A percentile compares a stretch with the other conserved stretches of the same genome.
Evolutionary conservation across 2,113 vertebrate genomes (phyloP).

Genomic region (Ornithorhynchus anatinus): DNA sequence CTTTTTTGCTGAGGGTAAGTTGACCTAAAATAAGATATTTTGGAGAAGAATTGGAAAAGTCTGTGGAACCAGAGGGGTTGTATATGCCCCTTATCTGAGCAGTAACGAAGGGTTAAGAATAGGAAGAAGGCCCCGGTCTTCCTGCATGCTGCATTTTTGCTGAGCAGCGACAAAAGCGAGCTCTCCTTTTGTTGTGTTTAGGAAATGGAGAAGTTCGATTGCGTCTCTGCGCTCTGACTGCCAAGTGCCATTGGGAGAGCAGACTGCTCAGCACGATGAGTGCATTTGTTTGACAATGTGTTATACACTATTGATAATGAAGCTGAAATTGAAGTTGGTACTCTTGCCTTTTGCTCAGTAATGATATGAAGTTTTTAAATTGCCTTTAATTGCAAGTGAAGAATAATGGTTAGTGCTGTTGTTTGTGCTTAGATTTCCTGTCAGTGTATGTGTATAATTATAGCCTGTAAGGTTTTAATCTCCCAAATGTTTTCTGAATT

Average conservation of each 20-base stretch:
- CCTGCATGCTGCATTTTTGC: slow-evolving; percentile 36
- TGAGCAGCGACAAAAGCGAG: slow-evolving; percentile 29
- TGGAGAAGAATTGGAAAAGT: too few relatives aligned
- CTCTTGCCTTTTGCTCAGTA: slow-evolving; percentile 54
- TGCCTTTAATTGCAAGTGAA: slow-evolving; percentile 40
- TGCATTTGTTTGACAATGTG: slow-evolving; percentile 64
- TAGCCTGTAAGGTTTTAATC: slow-evolving; percentile 11
- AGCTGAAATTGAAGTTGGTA: slow-evolving; percentile 58
- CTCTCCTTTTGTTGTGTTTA: slow-evolving; percentile 52
- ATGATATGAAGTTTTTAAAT: slow-evolving; percentile 19
- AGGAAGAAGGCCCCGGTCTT: not conserved
- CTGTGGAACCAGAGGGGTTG: too few relatives aligned
- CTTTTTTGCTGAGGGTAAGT: too few relatives aligned
- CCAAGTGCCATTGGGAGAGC: slow-evolving; percentile 60
- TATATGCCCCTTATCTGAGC: too few relatives aligned
- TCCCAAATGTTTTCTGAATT: slow-evolving; percentile 36
- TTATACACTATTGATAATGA: slow-evolving; percentile 65
- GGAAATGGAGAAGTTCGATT: slow-evolving; percentile 55
- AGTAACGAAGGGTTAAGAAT: too few relatives aligned
- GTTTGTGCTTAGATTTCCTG: slow-evolving; percentile 46
- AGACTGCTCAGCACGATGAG: slow-evolving; percentile 58
- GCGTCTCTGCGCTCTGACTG: slow-evolving; percentile 51
- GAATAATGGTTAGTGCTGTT: slow-evolving; percentile 53
- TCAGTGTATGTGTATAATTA: slow-evolving; percentile 15
- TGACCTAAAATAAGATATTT: too few relatives aligned